phyloP scores from a whole-genome alignment of 2,888 invertebrate species.

The Gnatocerus cornutus region DNA sequence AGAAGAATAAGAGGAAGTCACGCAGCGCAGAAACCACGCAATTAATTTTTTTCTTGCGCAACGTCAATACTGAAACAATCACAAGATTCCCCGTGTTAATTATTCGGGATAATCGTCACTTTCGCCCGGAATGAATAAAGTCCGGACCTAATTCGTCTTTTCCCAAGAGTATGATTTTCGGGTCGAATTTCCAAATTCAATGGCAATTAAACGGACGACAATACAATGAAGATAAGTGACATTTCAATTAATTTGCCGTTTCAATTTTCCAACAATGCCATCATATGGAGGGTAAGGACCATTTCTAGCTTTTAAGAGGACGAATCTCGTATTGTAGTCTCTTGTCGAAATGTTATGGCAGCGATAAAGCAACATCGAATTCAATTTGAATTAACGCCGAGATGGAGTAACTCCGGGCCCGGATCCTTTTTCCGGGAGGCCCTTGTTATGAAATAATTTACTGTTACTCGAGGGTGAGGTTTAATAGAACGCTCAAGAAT shows the following conservation, averaged over 20 bases:
- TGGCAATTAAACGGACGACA: conserved; percentile 25
- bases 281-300: conserved; percentile 3
- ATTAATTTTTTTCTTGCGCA: conserved; percentile 15
- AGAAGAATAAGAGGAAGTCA: conserved; percentile 35
- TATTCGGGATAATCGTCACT: conserved; percentile 3
- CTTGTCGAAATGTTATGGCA: conserved; percentile 15
- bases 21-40: conserved; percentile 16
- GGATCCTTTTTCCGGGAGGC: conserved; percentile 5
- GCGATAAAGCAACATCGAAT: conserved; percentile 18
- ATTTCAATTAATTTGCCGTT: conserved; percentile 31
- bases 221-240: conserved; percentile 34
- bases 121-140: conserved; percentile 6
- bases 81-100: not conserved
- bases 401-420: conserved; percentile 1
- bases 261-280: conserved; percentile 22
- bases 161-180: conserved; percentile 27
- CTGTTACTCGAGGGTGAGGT: conserved; percentile 1
- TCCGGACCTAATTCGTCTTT: conserved; percentile 23
- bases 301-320: conserved; percentile 19
- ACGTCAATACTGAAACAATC: conserved; percentile 25
- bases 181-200: conserved; percentile 21
- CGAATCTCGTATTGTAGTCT: conserved; percentile 1
- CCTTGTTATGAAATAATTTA: conserved; percentile 20
- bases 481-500: conserved; percentile 1
- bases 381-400: conserved; percentile 18